These are phyloP conservation scores for Stegophylla sp. DNA, from an alignment of 2,888 invertebrate species.

Conservation along the genomic window DNA sequence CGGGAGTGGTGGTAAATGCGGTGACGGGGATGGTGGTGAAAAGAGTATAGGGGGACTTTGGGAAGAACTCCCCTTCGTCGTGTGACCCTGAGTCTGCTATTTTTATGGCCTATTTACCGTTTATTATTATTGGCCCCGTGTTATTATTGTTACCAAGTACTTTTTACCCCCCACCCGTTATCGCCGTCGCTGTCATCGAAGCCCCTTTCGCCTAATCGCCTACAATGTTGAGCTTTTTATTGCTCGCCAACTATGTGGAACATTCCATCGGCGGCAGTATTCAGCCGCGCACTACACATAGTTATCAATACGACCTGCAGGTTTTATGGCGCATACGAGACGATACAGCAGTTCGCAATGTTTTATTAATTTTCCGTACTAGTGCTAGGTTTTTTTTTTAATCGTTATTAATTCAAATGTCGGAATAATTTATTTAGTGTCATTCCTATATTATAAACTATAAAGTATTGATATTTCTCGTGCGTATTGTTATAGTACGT, in stretches of 20 bases:
- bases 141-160: slow-evolving; percentile 48
- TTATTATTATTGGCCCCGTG: slow-evolving; percentile 46
- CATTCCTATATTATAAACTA: no score
- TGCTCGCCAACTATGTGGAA: slow-evolving; percentile 44
- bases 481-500: no score
- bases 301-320: slow-evolving; percentile 32
- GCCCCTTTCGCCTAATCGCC: slow-evolving; percentile 36
- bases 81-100: slow-evolving; percentile 41
- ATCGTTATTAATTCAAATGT: no score
- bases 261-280: slow-evolving; percentile 33
- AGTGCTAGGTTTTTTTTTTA: no score
- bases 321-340: not conserved
- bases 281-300: not conserved
- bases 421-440: no score
- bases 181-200: not conserved
- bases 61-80: slow-evolving; percentile 20
- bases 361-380: slow-evolving; percentile 26
- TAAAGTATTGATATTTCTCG: no score
- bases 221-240: slow-evolving; percentile 55
- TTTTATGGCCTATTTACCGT: slow-evolving; percentile 58
- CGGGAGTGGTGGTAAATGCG: not conserved
- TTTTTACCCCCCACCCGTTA: not conserved
- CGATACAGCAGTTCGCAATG: not conserved
- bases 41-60: slow-evolving; percentile 12
- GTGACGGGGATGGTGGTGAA: not conserved